Conservation (phyloP, 64 coral and sea anemone genomes). For the Acropora yongei region DNA sequence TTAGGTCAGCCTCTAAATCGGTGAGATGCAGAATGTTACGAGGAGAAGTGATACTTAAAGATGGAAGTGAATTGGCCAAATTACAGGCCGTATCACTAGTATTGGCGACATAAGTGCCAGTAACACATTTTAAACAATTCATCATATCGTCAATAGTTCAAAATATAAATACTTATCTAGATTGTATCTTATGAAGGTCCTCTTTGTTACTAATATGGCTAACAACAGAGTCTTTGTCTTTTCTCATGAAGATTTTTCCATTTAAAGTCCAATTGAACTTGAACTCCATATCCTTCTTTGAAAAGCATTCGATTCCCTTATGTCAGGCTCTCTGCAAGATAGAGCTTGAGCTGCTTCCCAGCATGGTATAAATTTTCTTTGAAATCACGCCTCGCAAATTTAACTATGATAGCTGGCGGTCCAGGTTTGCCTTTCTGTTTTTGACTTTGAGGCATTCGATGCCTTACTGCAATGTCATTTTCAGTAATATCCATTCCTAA, state of each 20-base stretch:
- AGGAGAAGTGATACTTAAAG: no score
- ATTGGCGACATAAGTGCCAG: not conserved
- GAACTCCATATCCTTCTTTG: not conserved
- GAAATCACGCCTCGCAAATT: conserved; percentile 20
- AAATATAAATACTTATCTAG: no score
- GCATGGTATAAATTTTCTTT: conserved; percentile 1
- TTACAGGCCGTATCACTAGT: not conserved
- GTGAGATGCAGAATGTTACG: no score
- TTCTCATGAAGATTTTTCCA: conserved; percentile 11
- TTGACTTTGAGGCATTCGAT: conserved; percentile 7
- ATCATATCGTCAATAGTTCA: not conserved
- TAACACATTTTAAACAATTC: not conserved
- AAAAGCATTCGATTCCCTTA: not conserved
- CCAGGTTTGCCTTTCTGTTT: conserved; percentile 5
- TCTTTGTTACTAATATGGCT: no score
- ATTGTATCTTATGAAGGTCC: no score
- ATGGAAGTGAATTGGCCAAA: not conserved
- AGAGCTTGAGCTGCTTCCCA: conserved; percentile 14
- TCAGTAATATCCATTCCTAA: not conserved
- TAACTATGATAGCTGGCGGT: not conserved
- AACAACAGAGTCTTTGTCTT: not conserved
- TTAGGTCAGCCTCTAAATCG: no score
- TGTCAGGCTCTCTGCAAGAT: not conserved
- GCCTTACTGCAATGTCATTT: conserved; percentile 10
- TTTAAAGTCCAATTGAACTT: not conserved